Base-by-base conservation (phyloP, 2,888 invertebrate genomes). In the Drosophila merina region DNA sequence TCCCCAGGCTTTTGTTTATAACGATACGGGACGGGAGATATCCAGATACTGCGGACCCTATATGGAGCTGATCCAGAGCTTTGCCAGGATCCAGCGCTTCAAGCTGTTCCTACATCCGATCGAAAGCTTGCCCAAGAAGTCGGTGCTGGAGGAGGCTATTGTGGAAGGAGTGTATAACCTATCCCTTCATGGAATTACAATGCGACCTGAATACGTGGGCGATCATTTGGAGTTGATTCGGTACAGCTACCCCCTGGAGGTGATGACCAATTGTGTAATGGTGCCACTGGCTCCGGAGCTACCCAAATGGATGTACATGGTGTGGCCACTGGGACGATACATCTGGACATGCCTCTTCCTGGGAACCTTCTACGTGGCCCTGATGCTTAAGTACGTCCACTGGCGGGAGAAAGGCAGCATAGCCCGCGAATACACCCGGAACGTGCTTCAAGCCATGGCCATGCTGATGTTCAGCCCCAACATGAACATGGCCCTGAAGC, bases 261-360 rank as follows among this genome's bases (percentile, higher is more conserved):
- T 78, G 49, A 73, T 84, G 55, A 78, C 72, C 12, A 87, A 82
- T 57, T 90, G 91, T 38, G 80, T 91, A 0, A 90, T 91, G 88
- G 89, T 91, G 2, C 91, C 91, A 0, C 70, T 91, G 0, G 84
- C 88, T 0, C 89, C 89, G 40, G 90, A 90, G 73, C 57, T 91
- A 40, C 87, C 91, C 7, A 86, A 89, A 30, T 90, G 79, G 79
- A 78, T 83, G 75, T 91, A 91, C 50, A 70, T 90, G 12, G 73
- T 88, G 0, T 89, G 89, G 79, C 89, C 91, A 0, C 74, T 90
- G 56, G 90, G 88, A 0, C 63, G 57, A 2, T 86, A 82, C 33
- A 88, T 90, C n/a, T 91, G 91, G 89, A 50, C 76, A 0, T 57
- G 73, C 0, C 36, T 85, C 6, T 62, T 80, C 7, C 4, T 90